Evolutionary conservation across 2,797 vertebrate species (phyloP), one percentile per base, ranked within the genome.

Genomic region (Peromyscus melanophrys): DNA sequence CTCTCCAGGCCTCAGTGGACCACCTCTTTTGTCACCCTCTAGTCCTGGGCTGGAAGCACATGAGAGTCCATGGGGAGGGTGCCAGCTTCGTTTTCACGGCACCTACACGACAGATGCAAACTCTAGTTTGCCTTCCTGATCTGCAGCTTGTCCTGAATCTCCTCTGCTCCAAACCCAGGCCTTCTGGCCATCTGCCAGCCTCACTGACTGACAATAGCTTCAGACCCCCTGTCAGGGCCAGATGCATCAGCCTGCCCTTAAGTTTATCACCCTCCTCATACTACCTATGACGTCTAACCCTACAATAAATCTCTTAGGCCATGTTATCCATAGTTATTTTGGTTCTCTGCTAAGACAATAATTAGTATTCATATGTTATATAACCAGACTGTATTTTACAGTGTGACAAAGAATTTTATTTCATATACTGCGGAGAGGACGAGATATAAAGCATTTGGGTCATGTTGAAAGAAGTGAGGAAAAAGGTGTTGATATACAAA

Each of bases 361-460:
- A 46, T 40, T n/a, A 16, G 67, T 21, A 52, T 57, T 29, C 14
- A 77, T n/a, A 78, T 4, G 57, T 67, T n/a, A 96, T 7, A 59
- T 71, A 52, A 29, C 40, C 76, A 67, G 11, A 23, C 55, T 55
- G 65, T 40, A 57, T 92, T 89, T 89, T 89, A 91, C 86, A 93
- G 52, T 63, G 43, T 11, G 6, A 12, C 71, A 91, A 9, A 81
- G 49, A 63, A 67, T 81, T 89, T 89, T 81, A 83, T 87, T 34
- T 25, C 67, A 49, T 46, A n/a, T 21, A 25, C 12, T 71, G 69
- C 21, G 40, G 34, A 93, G 52, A 83, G 77, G 73, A 82, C 27
- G 69, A 55, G 37, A 71, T 97, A 75, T 80, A 34, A 80, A 75
- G 63, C n/a, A 81, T n/a, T 16, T 89, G 76, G 81, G 55, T 49